phyloP scores from a whole-genome alignment of 2,797 vertebrate genomes.

The Hephaestus fuliginosus region DNA sequence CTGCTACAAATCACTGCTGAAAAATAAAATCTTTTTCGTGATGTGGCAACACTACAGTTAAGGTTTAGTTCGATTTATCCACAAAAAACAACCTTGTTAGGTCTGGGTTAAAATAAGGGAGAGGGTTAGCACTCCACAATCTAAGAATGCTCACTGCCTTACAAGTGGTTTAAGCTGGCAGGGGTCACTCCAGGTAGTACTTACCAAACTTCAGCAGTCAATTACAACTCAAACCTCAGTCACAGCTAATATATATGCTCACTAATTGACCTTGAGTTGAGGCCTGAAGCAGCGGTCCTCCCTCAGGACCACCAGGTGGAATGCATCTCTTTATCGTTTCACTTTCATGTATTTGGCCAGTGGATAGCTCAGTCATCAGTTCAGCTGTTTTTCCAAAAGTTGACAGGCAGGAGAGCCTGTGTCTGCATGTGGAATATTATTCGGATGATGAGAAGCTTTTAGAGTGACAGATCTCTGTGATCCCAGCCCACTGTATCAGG shows the following conservation, averaged over 20 bases:
- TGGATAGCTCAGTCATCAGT: not conserved
- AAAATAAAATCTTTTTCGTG: not conserved
- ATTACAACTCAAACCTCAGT: constrained; percentile 3
- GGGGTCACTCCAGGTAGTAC: not conserved
- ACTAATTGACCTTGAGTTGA: not conserved
- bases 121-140: not conserved
- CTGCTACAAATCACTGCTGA: not conserved
- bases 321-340: not conserved
- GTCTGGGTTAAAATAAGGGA: too few species aligned
- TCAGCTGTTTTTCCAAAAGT: not conserved
- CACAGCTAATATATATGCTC: not conserved
- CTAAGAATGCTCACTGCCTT: not conserved
- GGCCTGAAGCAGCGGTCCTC: not conserved
- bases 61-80: too few species aligned
- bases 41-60: too few species aligned
- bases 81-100: too few species aligned
- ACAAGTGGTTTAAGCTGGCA: constrained; percentile 8
- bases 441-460: constrained; percentile 48
- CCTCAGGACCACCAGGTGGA: not conserved
- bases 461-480: constrained; percentile 31
- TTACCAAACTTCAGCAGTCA: constrained; percentile 10
- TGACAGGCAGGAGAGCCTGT: not conserved
- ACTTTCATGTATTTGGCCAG: not conserved
- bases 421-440: constrained; percentile 36
- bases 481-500: constrained; percentile 11